Conservation (phyloP, 2,888 invertebrate species). For the Standfussiana lucernea region DNA sequence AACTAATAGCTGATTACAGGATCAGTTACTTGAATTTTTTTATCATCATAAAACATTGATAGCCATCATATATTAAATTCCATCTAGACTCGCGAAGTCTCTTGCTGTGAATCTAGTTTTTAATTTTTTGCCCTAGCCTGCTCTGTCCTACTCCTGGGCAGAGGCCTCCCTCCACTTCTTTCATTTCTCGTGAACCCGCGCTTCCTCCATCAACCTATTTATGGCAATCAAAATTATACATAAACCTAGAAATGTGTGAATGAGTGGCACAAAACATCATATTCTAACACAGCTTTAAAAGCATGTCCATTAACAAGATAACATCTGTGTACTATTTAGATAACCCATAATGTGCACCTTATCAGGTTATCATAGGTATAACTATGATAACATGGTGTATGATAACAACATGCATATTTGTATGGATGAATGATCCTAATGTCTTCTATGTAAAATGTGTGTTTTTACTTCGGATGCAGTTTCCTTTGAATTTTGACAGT, state of each 20-base stretch:
- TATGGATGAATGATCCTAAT: not conserved
- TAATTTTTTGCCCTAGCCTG: too few species aligned
- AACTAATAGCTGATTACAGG: not conserved
- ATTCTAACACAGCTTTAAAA: not conserved
- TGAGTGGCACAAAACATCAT: not conserved
- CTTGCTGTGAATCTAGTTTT: not conserved
- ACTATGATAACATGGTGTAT: slow-evolving; percentile 22
- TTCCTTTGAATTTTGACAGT: not conserved
- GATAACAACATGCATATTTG: slow-evolving; percentile 22
- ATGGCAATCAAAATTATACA: not conserved
- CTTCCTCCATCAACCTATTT: too few species aligned
- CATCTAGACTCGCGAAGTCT: not conserved
- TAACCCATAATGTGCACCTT: slow-evolving; percentile 17
- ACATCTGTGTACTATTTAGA: slow-evolving; percentile 48
- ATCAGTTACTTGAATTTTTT: not conserved
- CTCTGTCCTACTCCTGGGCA: too few species aligned
- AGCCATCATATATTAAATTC: not conserved
- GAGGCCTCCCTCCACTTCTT: too few species aligned
- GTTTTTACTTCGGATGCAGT: not conserved
- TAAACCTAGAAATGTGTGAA: not conserved
- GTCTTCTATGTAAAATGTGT: not conserved
- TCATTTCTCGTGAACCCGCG: too few species aligned
- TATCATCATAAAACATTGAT: not conserved
- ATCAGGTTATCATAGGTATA: slow-evolving; percentile 29
- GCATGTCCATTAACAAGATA: slow-evolving; percentile 35